A percentile compares a stretch with the other conserved stretches of the same genome.
These are phyloP conservation scores for Danio choprae DNA, from an alignment of 2,797 vertebrate genomes.

Conservation along the genomic window DNA sequence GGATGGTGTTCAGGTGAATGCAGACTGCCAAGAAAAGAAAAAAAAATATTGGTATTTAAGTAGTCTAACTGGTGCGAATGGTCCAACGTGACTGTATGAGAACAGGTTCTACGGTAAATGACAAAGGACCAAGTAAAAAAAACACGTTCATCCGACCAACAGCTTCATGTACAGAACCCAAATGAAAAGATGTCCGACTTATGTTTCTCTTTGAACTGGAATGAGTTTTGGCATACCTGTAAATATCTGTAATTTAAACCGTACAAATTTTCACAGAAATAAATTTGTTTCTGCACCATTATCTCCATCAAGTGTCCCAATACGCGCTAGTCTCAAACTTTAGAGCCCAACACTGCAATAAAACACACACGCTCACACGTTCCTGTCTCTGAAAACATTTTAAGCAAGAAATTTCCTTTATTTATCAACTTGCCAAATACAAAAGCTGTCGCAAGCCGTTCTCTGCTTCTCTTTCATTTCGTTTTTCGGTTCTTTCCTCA, in stretches of 20 bases:
- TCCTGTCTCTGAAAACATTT: slow-evolving; percentile 10
- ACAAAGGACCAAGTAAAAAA: slow-evolving; percentile 39
- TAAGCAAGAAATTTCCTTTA: background rate
- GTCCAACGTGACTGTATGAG: background rate
- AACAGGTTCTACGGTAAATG: slow-evolving; percentile 11
- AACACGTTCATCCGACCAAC: background rate
- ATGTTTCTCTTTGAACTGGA: slow-evolving; percentile 42
- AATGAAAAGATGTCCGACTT: background rate
- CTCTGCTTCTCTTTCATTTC: slow-evolving; percentile 49
- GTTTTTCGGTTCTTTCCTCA: slow-evolving; percentile 16
- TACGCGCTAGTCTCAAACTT: slow-evolving; percentile 15
- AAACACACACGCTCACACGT: background rate
- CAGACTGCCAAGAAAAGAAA: background rate
- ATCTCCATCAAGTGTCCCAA: slow-evolving; percentile 18
- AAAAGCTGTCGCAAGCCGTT: slow-evolving; percentile 64
- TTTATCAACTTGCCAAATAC: slow-evolving; percentile 71
- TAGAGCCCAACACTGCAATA: slow-evolving; percentile 32
- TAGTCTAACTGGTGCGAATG: too few relatives aligned
- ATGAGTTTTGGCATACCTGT: slow-evolving; percentile 72
- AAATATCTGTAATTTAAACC: slow-evolving; percentile 76
- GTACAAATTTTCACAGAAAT: slow-evolving; percentile 10
- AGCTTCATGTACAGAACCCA: slow-evolving; percentile 36
- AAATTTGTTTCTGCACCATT: slow-evolving; percentile 35
- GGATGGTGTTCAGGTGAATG: slow-evolving; percentile 1
- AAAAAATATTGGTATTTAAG: too few relatives aligned